Evolutionary conservation across 2,113 vertebrate species (phyloP).

Genomic region (Crotalus tigris): DNA sequence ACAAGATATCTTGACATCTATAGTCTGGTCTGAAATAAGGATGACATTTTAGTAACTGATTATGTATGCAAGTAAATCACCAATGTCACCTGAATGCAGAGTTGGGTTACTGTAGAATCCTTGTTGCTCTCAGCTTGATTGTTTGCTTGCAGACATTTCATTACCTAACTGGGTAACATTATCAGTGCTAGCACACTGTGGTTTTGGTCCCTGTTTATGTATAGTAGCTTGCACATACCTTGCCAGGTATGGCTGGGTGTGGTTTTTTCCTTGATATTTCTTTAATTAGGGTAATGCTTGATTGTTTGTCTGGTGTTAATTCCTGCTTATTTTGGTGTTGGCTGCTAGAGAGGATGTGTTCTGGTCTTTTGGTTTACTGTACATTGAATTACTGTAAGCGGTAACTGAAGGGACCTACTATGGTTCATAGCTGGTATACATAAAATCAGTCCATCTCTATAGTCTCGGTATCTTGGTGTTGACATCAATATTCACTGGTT

Average conservation of each 20-base stretch:
- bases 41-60: not conserved
- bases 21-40: slow-evolving; percentile 44
- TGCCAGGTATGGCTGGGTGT: not conserved
- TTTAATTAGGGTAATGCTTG: not conserved
- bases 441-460: not conserved
- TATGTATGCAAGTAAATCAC: not conserved
- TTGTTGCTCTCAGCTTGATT: not conserved
- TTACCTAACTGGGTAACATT: not conserved
- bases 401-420: not conserved
- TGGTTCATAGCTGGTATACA: not conserved
- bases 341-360: not conserved
- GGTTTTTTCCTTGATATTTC: not conserved
- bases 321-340: not conserved
- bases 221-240: not conserved
- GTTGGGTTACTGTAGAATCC: not conserved
- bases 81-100: not conserved
- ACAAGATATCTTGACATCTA: not conserved
- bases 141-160: not conserved
- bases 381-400: not conserved
- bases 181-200: not conserved
- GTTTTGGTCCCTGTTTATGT: not conserved
- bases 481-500: not conserved
- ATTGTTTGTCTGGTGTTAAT: not conserved
- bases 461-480: not conserved
- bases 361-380: not conserved